Conservation (phyloP, 64 coral and sea anemone species). For the Stylophora pistillata region DNA sequence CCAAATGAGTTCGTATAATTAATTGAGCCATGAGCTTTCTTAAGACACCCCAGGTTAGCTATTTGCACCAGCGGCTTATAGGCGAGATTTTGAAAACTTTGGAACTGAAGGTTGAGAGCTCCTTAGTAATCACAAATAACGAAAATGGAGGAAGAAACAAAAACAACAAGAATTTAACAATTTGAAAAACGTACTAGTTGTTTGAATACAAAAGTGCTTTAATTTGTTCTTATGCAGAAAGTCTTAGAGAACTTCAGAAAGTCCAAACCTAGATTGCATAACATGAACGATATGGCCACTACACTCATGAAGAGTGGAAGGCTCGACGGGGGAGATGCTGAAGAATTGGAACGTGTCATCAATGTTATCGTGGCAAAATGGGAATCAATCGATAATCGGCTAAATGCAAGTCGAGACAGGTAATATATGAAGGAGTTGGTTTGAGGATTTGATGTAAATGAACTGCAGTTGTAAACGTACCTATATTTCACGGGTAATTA, state of each 20-base stretch:
- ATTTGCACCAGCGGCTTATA: no score
- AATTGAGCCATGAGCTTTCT: neutral
- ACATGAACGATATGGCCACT: conserved; percentile 19
- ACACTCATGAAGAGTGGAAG: conserved; percentile 25
- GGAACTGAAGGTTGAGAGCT: neutral
- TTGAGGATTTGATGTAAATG: no score
- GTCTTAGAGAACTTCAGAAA: conserved; percentile 33
- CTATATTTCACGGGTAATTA: no score
- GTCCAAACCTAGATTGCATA: conserved; percentile 8
- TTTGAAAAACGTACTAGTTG: no score
- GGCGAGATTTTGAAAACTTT: no score
- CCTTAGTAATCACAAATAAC: neutral
- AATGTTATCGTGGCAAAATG: conserved; percentile 42
- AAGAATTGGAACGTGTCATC: conserved; percentile 27
- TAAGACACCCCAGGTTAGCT: neutral
- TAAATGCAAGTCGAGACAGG: conserved; percentile 38
- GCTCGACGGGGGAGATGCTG: neutral
- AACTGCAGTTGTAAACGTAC: no score
- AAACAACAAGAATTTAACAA: no score
- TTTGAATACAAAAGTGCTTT: no score
- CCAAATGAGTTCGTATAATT: no score
- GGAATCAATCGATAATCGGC: conserved; percentile 39
- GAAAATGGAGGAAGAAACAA: no score
- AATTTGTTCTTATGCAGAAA: neutral
- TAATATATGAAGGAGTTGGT: neutral